Evolutionary conservation across 2,113 vertebrate genomes (phyloP), one percentile per base, ranked within the genome.

Genomic region (Scytalopus superciliaris): DNA sequence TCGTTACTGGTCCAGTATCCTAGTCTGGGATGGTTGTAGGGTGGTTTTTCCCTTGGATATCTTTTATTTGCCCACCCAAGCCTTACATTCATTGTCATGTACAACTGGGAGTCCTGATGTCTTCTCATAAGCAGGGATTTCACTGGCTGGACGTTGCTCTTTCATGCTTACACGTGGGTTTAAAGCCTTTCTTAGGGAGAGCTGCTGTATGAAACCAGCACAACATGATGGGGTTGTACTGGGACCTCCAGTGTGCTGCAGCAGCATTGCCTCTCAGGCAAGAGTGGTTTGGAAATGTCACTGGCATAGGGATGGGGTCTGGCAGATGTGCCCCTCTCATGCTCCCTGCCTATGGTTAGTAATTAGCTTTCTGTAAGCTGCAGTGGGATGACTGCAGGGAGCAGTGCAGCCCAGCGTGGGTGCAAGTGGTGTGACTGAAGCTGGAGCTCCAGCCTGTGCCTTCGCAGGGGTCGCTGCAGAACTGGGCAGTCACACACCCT

Each of bases 11-110:
- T 39, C 31, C 0, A 18, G 15, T 12, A 37, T 55, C 31, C 15
- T 7, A 23, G 14, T 10, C 13, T 49, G 55, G 37, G 12, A 33
- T 31, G 17, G 47, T 60, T 74, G 44, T 30, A 42, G 50, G 47
- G 31, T 50, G 19, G 1, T 35, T 87, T 79, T 66, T 33, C 9
- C 25, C 19, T 37, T 27, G 8, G 13, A 3, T 79, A 5, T 39
- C 28, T 78, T 84, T 35, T n/a, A 50, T 62, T 55, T 86, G 28
- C 33, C 4, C 0, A 0, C 23, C 3, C 3, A 62, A 53, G 45
- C 28, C 4, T 2, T 19, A 7, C 4, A 0, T 68, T 62, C 9
- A 1, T 31, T 39, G 55, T 67, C 17, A 18, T 0, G 1, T n/a
- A 33, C 6, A 39, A 7, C 19, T 56, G 11, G 22, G 19, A 63